phyloP scores from a whole-genome alignment of 2,888 invertebrate species.

The Leptarthrus brevirostris region DNA sequence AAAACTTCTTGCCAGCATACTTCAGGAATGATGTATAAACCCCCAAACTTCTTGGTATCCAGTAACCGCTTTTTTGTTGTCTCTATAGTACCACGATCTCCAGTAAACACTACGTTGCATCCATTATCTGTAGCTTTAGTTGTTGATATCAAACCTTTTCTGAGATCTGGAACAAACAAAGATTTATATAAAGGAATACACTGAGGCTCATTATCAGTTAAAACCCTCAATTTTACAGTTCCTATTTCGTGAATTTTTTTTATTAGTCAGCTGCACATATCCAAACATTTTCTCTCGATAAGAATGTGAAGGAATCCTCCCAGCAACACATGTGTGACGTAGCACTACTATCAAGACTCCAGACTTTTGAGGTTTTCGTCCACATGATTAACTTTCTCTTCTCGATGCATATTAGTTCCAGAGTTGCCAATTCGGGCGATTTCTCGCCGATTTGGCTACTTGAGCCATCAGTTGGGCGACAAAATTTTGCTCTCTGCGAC shows the following conservation, averaged over 20 bases:
- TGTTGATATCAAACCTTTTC: neutral
- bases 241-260: neutral
- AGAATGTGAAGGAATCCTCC: neutral
- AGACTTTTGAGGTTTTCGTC: neutral
- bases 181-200: neutral
- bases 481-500: no score
- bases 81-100: neutral
- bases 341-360: neutral
- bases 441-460: no score
- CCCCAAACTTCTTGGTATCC: no score
- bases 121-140: constrained; percentile 2
- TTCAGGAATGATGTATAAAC: no score
- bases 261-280: neutral
- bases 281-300: neutral
- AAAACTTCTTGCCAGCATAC: no score
- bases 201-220: neutral
- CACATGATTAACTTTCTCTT: no score
- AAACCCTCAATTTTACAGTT: neutral
- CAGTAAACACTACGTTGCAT: neutral
- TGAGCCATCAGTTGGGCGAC: no score
- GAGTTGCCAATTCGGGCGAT: no score
- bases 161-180: neutral
- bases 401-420: no score
- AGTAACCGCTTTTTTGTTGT: no score
- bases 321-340: neutral